phyloP scores from a whole-genome alignment of 2,888 invertebrate genomes.

The Acanthococcus lagerstroemiae region DNA sequence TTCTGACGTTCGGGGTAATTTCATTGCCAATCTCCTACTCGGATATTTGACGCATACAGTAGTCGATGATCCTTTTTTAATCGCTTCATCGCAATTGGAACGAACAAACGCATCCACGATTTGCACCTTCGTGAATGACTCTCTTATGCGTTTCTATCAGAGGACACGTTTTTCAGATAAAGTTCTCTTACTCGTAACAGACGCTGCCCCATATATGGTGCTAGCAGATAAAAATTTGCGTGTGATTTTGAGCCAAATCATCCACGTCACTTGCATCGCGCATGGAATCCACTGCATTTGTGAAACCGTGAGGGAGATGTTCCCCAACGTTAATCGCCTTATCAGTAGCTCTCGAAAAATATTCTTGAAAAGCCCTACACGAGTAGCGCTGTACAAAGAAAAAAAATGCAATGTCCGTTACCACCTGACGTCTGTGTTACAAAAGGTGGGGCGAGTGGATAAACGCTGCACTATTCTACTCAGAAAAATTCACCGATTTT shows the following conservation, averaged over 20 bases:
- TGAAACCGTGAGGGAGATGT: background rate
- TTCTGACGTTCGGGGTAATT: background rate
- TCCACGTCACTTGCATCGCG: background rate
- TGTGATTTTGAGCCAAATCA: background rate
- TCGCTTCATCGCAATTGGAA: background rate
- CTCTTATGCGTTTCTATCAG: background rate
- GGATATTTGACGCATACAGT: background rate
- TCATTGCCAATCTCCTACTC: conserved; percentile 3
- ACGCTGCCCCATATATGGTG: background rate
- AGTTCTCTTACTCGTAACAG: background rate
- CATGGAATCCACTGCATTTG: conserved; percentile 2
- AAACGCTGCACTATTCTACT: background rate
- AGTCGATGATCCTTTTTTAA: conserved; percentile 3
- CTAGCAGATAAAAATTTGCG: background rate
- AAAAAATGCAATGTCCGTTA: background rate
- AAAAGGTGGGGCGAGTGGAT: background rate
- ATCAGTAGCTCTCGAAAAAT: background rate
- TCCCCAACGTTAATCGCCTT: background rate
- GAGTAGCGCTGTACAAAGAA: background rate
- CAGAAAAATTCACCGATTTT: background rate
- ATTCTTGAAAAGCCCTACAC: background rate
- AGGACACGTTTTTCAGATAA: background rate
- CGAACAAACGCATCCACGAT: background rate
- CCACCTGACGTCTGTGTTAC: background rate
- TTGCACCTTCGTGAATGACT: background rate